Conservation (phyloP, 53 echinoderm and acorn worm species). For the Holothuria leucospilota region DNA sequence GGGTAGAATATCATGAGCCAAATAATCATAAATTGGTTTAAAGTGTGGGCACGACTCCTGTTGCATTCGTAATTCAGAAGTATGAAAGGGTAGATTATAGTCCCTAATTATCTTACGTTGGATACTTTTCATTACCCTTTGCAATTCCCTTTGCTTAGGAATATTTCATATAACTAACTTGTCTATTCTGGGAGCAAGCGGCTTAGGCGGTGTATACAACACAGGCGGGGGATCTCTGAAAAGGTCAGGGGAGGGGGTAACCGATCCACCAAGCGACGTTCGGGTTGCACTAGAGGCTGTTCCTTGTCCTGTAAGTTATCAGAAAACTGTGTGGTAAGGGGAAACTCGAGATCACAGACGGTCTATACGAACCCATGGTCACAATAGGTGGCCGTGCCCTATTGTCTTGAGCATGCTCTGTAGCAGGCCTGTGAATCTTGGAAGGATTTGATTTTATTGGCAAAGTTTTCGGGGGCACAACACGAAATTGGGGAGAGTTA, state of each 20-base stretch:
- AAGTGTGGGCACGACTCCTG: slow-evolving; percentile 39
- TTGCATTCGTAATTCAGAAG: slow-evolving; percentile 2
- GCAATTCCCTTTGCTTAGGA: slow-evolving; percentile 24
- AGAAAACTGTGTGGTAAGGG: too few species aligned
- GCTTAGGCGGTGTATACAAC: neutral
- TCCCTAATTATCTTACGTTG: slow-evolving; percentile 12
- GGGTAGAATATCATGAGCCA: slow-evolving; percentile 53
- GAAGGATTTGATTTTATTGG: too few species aligned
- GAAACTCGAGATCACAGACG: too few species aligned
- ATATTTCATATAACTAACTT: slow-evolving; percentile 1
- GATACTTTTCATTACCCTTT: slow-evolving; percentile 6
- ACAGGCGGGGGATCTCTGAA: neutral
- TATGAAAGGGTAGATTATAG: slow-evolving; percentile 16
- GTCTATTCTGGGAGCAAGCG: neutral
- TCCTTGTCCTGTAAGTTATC: too few species aligned
- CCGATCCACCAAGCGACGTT: slow-evolving; percentile 6
- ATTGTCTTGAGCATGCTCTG: too few species aligned
- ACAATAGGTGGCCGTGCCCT: too few species aligned
- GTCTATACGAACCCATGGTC: too few species aligned
- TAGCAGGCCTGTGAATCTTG: too few species aligned
- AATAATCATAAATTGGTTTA: slow-evolving; percentile 45
- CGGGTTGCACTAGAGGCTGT: neutral
- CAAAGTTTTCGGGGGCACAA: neutral
- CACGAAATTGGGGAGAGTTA: too few species aligned
- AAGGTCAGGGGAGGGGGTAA: too few species aligned